A percentile compares a stretch with the other conserved stretches of the same genome.
Evolutionary conservation across 2,113 vertebrate genomes (phyloP).

Genomic region (Dermatemys mawii): DNA sequence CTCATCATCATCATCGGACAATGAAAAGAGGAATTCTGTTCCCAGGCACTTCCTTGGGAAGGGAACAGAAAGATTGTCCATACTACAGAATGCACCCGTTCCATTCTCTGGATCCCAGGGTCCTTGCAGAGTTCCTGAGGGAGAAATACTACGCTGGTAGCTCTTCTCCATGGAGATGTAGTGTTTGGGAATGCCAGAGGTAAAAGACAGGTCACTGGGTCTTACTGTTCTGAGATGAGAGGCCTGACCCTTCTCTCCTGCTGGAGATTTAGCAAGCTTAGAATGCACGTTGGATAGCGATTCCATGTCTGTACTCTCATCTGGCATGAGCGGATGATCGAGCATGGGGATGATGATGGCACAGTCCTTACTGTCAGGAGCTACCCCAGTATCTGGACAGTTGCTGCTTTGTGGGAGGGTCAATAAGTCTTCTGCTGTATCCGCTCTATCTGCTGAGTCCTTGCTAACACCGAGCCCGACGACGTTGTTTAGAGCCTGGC

Average conservation of each 20-base stretch:
- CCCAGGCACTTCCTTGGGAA: background rate
- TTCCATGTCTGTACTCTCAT: background rate
- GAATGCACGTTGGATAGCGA: accelerated
- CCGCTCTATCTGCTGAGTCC: no score
- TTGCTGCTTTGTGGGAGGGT: background rate
- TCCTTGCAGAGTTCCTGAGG: background rate
- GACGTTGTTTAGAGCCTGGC: background rate
- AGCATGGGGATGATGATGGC: background rate
- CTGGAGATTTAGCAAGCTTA: background rate
- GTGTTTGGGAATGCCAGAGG: background rate
- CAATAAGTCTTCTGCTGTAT: background rate
- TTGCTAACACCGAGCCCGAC: no score
- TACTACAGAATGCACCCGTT: background rate
- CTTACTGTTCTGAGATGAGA: background rate
- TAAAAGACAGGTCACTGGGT: background rate
- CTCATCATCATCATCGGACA: accelerated
- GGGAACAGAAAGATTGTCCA: background rate
- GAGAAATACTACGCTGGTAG: background rate
- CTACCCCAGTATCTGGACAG: background rate
- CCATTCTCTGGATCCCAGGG: background rate
- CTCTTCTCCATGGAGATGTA: background rate
- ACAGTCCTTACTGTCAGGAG: background rate
- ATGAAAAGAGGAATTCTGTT: background rate
- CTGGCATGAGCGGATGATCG: background rate
- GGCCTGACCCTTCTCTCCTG: background rate